A percentile compares a stretch with the other conserved stretches of the same genome.
phyloP scores from a whole-genome alignment of 1,140 invertebrate genomes.

The Drosophila arizonae region DNA sequence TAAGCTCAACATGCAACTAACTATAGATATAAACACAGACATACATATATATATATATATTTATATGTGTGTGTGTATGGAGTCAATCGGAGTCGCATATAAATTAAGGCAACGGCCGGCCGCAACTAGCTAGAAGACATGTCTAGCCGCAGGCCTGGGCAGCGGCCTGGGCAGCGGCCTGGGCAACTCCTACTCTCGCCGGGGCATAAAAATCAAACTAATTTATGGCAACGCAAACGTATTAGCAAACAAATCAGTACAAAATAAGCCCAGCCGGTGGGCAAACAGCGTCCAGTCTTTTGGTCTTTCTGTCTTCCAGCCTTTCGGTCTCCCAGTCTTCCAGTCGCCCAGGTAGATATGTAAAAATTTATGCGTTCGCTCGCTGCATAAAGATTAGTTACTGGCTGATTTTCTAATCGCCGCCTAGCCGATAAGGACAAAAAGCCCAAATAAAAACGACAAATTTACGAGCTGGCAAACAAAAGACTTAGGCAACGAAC shows the following conservation, averaged over 20 bases:
- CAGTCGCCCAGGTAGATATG: constrained; percentile 39
- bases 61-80: too few species aligned
- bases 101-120: constrained; percentile 26
- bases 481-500: constrained; percentile 62
- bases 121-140: constrained; percentile 37
- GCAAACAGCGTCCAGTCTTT: constrained; percentile 19
- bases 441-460: constrained; percentile 70
- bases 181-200: constrained; percentile 50
- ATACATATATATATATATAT: background rate
- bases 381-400: constrained; percentile 76
- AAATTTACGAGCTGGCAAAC: constrained; percentile 68
- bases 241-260: constrained; percentile 82
- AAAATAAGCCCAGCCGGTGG: constrained; percentile 67
- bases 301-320: constrained; percentile 8
- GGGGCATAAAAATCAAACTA: constrained; percentile 75
- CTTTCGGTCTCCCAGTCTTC: background rate
- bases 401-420: constrained; percentile 71
- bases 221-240: constrained; percentile 80
- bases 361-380: constrained; percentile 73
- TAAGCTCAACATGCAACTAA: constrained; percentile 58
- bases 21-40: constrained; percentile 52
- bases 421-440: constrained; percentile 59
- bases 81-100: constrained; percentile 1
- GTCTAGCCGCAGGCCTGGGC: constrained; percentile 38
- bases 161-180: constrained; percentile 9